phyloP scores from a whole-genome alignment of 1,140 invertebrate species.

The Heliothis subflexa region DNA sequence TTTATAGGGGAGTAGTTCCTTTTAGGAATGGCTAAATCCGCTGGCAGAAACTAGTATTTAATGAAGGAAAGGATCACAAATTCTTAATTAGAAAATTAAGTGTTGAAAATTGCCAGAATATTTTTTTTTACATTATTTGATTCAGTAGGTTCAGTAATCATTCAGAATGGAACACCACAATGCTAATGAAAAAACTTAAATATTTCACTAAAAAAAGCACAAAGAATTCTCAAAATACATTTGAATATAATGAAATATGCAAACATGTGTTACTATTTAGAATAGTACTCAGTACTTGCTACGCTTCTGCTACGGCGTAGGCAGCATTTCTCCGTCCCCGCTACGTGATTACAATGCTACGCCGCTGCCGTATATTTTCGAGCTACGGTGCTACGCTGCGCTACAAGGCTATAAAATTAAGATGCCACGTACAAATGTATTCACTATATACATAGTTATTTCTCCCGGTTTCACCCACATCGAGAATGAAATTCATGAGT shows the following conservation, averaged over 20 bases:
- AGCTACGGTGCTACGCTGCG: slow-evolving; percentile 17
- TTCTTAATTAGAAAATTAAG: too few relatives aligned
- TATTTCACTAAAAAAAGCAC: neutral
- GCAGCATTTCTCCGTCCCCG: slow-evolving; percentile 25
- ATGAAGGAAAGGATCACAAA: too few relatives aligned
- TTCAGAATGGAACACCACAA: too few relatives aligned
- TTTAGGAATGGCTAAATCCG: too few relatives aligned
- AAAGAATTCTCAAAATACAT: neutral
- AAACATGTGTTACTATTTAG: neutral
- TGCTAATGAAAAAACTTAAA: too few relatives aligned
- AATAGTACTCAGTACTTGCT: neutral
- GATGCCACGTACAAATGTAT: slow-evolving; percentile 3
- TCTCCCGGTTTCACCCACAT: too few relatives aligned
- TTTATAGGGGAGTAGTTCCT: too few relatives aligned
- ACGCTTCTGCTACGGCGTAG: slow-evolving; percentile 13
- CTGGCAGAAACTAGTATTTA: too few relatives aligned
- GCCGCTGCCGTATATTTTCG: neutral
- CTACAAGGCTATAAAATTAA: neutral
- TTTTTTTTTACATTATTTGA: too few relatives aligned
- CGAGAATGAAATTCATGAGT: too few relatives aligned
- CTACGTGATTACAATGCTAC: slow-evolving; percentile 37
- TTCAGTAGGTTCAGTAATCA: too few relatives aligned
- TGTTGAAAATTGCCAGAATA: too few relatives aligned
- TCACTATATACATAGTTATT: neutral
- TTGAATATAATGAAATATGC: neutral